Base-by-base conservation (phyloP, 2,797 vertebrate genomes). In the Harpagifer antarcticus region DNA sequence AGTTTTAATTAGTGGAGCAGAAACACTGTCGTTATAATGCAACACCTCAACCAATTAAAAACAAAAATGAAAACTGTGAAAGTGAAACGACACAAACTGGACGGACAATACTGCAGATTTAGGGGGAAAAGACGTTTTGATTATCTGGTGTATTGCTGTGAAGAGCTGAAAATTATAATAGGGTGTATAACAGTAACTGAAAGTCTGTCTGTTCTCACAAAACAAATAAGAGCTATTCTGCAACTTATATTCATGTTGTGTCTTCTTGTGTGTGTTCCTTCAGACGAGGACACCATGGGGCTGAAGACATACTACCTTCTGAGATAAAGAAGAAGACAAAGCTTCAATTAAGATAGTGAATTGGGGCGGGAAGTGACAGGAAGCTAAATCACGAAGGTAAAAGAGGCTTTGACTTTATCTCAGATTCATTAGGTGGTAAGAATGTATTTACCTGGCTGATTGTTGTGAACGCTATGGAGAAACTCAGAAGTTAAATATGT, bases 11-110 rank as follows among this genome's bases (percentile, higher is more conserved):
- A 83, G 48, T 19, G 9, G 43, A 50, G 48, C 55, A 55, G 71
- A 55, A 53, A 49, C 43, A 54, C 4, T 48, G 64, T 69, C 48
- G 56, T 10, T 52, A n/a, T n/a, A n/a, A 63, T 54, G 52, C 64
- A 75, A 78, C 77, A 78, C 72, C 64, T 86, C 68, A 65, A 33
- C 69, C 83, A 68, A 81, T 81, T 86, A 81, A 78, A 69, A 48
- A 68, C 69, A 64, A 74, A 74, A 63, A 49, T 16, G 31, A 31
- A 67, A 67, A 67, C 54, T 79, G 78, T 79, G 62, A 48, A 72
- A 23, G 13, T 53, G 37, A 76, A 53, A 17, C 44, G 59, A 60
- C 70, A 62, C 37, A 23, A 59, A 67, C 12, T 12, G 19, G 10
- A 54, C 40, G 67, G 49, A 40, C 14, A 48, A 61, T 31, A 17